These are phyloP conservation scores for Scleropages formosus DNA, from an alignment of 2,797 vertebrate species.

Conservation along the genomic window DNA sequence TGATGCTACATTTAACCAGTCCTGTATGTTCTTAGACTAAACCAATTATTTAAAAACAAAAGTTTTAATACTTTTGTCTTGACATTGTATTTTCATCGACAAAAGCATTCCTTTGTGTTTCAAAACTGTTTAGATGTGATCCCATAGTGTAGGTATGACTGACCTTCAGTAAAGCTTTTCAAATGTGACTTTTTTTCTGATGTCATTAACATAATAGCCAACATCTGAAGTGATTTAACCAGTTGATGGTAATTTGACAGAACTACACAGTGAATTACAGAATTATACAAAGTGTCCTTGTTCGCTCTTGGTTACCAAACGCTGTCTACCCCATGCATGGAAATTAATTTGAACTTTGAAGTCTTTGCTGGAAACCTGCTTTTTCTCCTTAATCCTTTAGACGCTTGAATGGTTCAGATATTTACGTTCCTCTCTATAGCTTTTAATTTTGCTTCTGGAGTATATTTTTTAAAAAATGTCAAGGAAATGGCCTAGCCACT, in stretches of 20 bases:
- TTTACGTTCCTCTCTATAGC: conserved; percentile 28
- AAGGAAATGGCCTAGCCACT: conserved; percentile 38
- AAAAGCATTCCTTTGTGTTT: neutral
- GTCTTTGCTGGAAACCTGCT: neutral
- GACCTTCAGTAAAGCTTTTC: neutral
- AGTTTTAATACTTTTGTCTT: conserved; percentile 2
- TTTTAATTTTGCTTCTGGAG: conserved; percentile 30
- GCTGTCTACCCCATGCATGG: neutral
- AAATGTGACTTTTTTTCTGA: neutral
- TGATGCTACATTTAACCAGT: too few relatives aligned
- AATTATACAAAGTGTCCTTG: neutral
- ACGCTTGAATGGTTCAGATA: conserved; percentile 12
- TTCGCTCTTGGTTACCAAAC: neutral
- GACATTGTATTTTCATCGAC: neutral
- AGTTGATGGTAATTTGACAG: neutral
- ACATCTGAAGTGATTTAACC: neutral
- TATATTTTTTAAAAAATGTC: conserved; percentile 37
- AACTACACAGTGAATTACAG: too few relatives aligned
- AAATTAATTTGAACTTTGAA: neutral
- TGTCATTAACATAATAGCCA: neutral
- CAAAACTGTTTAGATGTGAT: neutral
- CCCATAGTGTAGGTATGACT: neutral
- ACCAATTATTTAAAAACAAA: too few relatives aligned
- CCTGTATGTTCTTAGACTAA: too few relatives aligned
- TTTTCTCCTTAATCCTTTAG: conserved; percentile 1